These are phyloP conservation scores for Osmerus mordax DNA, from an alignment of 2,113 vertebrate genomes.

Conservation along the genomic window DNA sequence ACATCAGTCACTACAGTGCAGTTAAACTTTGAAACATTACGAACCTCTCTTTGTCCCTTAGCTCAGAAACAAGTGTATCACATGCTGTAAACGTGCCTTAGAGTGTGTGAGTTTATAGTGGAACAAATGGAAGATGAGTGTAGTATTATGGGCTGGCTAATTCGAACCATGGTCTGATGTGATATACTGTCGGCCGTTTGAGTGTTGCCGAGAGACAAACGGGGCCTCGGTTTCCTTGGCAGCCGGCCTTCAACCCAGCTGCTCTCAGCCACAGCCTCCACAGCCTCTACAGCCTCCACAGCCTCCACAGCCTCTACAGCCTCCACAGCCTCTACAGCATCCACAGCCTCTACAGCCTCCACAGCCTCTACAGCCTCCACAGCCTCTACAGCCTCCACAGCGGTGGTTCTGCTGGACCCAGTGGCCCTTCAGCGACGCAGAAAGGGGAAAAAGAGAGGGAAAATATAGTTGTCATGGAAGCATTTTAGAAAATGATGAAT, in stretches of 20 bases:
- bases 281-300: constrained; percentile 16
- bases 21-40: not conserved
- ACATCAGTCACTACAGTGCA: not conserved
- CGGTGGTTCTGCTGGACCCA: constrained; percentile 27
- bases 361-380: constrained; percentile 19
- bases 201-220: not conserved
- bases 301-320: constrained; percentile 16
- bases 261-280: constrained; percentile 12
- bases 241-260: constrained; percentile 13
- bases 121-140: constrained; percentile 24
- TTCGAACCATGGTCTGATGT: constrained; percentile 24
- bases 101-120: constrained; percentile 22
- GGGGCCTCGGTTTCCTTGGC: constrained; percentile 17
- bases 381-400: constrained; percentile 12
- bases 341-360: constrained; percentile 13
- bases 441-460: not conserved
- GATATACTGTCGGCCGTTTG: not conserved
- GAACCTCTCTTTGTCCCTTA: constrained; percentile 6
- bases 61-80: not conserved
- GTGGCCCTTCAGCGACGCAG: not conserved
- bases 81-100: not conserved
- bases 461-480: constrained; percentile 10
- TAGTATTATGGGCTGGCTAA: constrained; percentile 9
- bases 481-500: constrained; percentile 30
- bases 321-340: constrained; percentile 17